A percentile compares a stretch with the other conserved stretches of the same genome.
phyloP scores from a whole-genome alignment of 1,140 invertebrate genomes.

The Bombus confusus region DNA sequence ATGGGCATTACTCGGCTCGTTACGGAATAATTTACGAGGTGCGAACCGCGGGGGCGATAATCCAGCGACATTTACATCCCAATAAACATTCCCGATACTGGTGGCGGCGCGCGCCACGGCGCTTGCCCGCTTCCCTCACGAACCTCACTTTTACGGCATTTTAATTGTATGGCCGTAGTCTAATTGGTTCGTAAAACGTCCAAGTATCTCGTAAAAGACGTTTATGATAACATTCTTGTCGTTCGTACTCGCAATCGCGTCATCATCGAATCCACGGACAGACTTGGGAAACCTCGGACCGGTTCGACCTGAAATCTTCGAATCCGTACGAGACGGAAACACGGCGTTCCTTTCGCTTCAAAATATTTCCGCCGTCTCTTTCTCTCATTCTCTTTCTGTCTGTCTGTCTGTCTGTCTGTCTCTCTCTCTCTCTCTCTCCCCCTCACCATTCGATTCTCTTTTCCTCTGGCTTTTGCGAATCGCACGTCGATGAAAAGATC shows the following conservation, averaged over 20 bases:
- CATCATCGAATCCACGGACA: constrained; percentile 23
- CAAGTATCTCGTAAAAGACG: constrained; percentile 74
- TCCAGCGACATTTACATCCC: constrained; percentile 83
- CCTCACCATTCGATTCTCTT: neutral
- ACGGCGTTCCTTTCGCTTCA: neutral
- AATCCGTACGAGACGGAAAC: constrained; percentile 9
- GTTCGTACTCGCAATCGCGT: constrained; percentile 30
- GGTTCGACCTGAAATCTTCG: constrained; percentile 58
- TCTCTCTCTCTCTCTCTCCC: neutral
- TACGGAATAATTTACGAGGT: constrained; percentile 83
- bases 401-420: too few species aligned
- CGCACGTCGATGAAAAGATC: constrained; percentile 35
- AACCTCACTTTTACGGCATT: constrained; percentile 77
- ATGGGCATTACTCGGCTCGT: constrained; percentile 82
- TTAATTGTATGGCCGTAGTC: constrained; percentile 79
- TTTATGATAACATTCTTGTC: constrained; percentile 71
- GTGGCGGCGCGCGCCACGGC: constrained; percentile 64
- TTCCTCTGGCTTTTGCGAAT: neutral
- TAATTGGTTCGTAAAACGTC: constrained; percentile 79
- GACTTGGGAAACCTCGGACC: constrained; percentile 39
- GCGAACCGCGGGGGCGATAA: constrained; percentile 82
- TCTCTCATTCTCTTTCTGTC: neutral
- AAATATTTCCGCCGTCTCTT: neutral
- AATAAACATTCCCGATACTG: constrained; percentile 81
- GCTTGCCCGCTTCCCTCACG: constrained; percentile 20